Evolutionary conservation across 2,797 vertebrate species (phyloP).

Genomic region (Gobionotothen gibberifrons): DNA sequence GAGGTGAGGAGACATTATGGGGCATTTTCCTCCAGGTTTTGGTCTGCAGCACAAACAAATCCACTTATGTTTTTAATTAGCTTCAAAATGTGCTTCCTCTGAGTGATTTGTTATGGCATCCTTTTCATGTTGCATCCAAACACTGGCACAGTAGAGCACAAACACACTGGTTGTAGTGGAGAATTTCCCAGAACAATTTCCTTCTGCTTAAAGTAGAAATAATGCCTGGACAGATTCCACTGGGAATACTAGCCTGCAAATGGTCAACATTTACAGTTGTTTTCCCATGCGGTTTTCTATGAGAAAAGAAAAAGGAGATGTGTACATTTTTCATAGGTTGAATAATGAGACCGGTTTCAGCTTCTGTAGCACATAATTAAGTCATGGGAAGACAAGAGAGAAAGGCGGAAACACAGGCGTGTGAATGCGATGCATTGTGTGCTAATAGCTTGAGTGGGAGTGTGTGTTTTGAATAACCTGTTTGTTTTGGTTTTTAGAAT

Average conservation of each 20-base stretch:
- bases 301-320: conserved; percentile 20
- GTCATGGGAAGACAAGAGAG: conserved; percentile 41
- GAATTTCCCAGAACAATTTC: background rate
- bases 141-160: background rate
- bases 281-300: background rate
- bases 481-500: too few species aligned
- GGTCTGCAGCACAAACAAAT: background rate
- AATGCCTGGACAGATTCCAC: background rate
- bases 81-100: conserved; percentile 21
- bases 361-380: conserved; percentile 71
- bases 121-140: conserved; percentile 4
- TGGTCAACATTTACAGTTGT: background rate
- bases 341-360: conserved; percentile 68
- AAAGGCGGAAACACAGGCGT: conserved; percentile 15
- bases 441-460: background rate
- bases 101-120: background rate
- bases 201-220: background rate
- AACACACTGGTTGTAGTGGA: too few species aligned
- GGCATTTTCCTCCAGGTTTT: background rate
- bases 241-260: background rate
- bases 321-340: conserved; percentile 74
- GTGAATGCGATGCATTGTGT: background rate
- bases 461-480: background rate
- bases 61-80: conserved; percentile 9
- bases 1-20: background rate